A percentile compares a stretch with the other conserved stretches of the same genome.
These are phyloP conservation scores for Leucopsar rothschildi DNA, from an alignment of 2,113 vertebrate genomes.

Conservation along the genomic window DNA sequence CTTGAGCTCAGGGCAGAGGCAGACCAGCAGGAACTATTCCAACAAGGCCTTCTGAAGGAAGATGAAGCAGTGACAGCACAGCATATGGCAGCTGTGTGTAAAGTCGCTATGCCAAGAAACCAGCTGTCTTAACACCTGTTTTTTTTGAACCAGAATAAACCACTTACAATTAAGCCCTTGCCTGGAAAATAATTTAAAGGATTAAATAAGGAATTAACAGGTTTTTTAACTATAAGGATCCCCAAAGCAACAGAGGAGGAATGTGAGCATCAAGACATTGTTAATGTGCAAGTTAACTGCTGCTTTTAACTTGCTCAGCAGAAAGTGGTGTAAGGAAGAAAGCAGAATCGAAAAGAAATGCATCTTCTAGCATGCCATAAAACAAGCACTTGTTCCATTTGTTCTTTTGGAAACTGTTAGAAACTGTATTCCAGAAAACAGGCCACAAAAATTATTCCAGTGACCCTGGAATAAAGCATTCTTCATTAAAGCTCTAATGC, in stretches of 20 bases:
- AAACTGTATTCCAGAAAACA: background rate
- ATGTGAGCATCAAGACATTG: background rate
- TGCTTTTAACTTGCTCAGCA: background rate
- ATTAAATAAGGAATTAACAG: background rate
- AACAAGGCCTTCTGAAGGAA: background rate
- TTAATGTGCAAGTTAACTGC: background rate
- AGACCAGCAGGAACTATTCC: background rate
- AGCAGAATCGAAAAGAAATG: background rate
- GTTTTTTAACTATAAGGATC: background rate
- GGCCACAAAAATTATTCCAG: background rate
- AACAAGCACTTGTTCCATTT: background rate
- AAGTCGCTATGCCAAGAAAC: background rate
- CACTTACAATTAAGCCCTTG: background rate
- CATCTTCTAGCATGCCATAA: background rate
- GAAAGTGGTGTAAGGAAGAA: background rate
- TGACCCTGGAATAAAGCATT: background rate
- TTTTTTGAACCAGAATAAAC: background rate
- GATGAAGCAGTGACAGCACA: background rate
- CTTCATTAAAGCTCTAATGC: background rate
- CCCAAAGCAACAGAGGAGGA: background rate
- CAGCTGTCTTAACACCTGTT: background rate
- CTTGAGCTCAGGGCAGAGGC: background rate
- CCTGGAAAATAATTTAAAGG: background rate
- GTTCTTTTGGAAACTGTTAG: background rate
- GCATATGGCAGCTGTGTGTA: background rate